Conservation (phyloP, 2,797 vertebrate species). For the Hozukius guyotensis region DNA sequence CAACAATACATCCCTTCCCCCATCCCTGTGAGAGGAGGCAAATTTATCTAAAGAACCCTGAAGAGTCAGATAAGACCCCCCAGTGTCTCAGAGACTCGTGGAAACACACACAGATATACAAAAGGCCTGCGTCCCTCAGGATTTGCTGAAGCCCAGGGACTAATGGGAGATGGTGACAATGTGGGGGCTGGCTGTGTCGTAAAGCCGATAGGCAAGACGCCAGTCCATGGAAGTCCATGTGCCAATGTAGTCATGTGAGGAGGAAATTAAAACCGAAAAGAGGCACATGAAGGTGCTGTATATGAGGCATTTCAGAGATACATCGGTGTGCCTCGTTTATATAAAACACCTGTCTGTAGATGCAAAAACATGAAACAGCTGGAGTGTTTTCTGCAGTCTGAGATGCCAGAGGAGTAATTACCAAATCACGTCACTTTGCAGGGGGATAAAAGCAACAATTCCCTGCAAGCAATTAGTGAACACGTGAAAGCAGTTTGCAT, state of each 20-base stretch:
- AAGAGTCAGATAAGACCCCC: constrained; percentile 66
- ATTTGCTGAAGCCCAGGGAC: constrained; percentile 47
- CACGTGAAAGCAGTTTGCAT: constrained; percentile 32
- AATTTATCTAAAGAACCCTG: constrained; percentile 62
- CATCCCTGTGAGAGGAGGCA: constrained; percentile 17
- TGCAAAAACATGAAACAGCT: constrained; percentile 23
- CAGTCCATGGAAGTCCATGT: constrained; percentile 44
- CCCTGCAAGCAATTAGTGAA: constrained; percentile 40
- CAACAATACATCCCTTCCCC: background rate
- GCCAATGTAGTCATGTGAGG: constrained; percentile 21
- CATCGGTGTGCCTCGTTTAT: background rate
- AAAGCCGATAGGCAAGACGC: constrained; percentile 67
- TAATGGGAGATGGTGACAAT: constrained; percentile 44
- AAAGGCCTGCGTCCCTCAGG: constrained; percentile 35
- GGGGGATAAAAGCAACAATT: background rate
- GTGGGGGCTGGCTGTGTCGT: constrained; percentile 38
- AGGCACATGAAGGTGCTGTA: background rate
- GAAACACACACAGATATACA: constrained; percentile 13
- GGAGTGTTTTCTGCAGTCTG: constrained; percentile 12
- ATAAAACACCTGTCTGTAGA: constrained; percentile 8
- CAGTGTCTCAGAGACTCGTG: constrained; percentile 29
- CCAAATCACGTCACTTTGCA: constrained; percentile 39
- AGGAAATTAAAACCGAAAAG: constrained; percentile 52
- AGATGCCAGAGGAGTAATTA: constrained; percentile 35
- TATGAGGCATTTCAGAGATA: constrained; percentile 7